Base-by-base conservation (phyloP, 2,797 vertebrate genomes). In the Sternarchorhynchus goeldii region DNA sequence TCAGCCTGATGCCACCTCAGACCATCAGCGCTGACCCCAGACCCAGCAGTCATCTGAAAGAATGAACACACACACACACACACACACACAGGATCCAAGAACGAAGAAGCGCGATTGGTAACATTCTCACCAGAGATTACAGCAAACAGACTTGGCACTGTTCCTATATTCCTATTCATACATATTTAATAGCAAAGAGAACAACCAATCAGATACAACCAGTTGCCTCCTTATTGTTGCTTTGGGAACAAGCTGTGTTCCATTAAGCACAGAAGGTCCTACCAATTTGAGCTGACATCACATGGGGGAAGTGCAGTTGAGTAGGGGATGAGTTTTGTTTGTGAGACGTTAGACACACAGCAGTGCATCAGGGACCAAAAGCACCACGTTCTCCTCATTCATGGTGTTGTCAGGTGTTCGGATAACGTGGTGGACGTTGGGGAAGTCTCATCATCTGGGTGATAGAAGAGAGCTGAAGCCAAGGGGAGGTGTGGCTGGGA, bases 381-480 rank as follows among this genome's bases (percentile, higher is more conserved):
- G 89, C 89, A 92, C 92, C 20, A 91, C 92, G 59, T 90, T 90
- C 0, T 93, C 88, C 76, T 95, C 95, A 90, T 86, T 92, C 86
- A 93, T 92, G 74, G 94, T 88, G 68, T 92, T 93, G 87, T 94
- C 93, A 81, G 94, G 89, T 56, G 86, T 90, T 29, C 94, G 94
- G 75, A 95, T 92, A 64, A 94, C 90, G 87, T 94, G 93, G 77
- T 95, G 91, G 53, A 95, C 88, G 84, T 96, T 95, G 82, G 94
- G 87, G 14, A 94, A 94, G 81, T 96, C 92, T 98, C 96, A n/a
- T 95, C 96, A 94, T 86, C 96, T 98, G 81, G 10, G 77, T 83
- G 25, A 41, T 56, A 74, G 41, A 14, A 55, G 31, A 77, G 18
- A 29, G 36, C 1, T 10, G 17, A 45, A 16, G 4, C n/a, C 6